Evolutionary conservation across 2,113 vertebrate genomes (phyloP).

Genomic region (Catharus fuscescens): DNA sequence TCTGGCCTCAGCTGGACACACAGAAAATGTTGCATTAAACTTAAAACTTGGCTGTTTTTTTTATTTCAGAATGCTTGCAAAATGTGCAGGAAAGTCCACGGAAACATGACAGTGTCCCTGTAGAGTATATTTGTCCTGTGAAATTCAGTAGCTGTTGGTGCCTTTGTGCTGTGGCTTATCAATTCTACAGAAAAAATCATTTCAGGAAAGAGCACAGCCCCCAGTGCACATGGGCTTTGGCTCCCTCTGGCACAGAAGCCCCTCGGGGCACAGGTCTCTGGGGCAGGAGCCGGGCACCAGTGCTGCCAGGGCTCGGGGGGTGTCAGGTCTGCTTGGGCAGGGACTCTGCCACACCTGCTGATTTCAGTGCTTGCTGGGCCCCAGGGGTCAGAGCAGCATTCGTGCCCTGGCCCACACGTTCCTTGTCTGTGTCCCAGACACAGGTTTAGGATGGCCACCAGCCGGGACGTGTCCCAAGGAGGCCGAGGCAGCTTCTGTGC

Average conservation of each 20-base stretch:
- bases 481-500: background rate
- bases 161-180: background rate
- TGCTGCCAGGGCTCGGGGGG: background rate
- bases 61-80: background rate
- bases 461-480: fast-evolving
- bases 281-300: background rate
- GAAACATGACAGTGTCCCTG: background rate
- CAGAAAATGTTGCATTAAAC: background rate
- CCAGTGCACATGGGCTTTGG: background rate
- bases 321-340: background rate
- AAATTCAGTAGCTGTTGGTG: background rate
- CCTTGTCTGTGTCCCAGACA: background rate
- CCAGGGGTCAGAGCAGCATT: background rate
- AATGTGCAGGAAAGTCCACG: background rate
- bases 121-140: background rate
- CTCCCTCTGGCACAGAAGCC: background rate
- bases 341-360: background rate
- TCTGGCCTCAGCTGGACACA: no score
- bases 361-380: background rate
- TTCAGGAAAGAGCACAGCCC: background rate
- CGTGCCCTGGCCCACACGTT: fast-evolving
- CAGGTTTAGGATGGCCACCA: background rate
- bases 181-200: background rate
- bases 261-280: background rate
- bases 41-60: background rate